A percentile compares a stretch with the other conserved stretches of the same genome.
Evolutionary conservation across 2,888 invertebrate species (phyloP).

Genomic region (Euplexia lucipara): DNA sequence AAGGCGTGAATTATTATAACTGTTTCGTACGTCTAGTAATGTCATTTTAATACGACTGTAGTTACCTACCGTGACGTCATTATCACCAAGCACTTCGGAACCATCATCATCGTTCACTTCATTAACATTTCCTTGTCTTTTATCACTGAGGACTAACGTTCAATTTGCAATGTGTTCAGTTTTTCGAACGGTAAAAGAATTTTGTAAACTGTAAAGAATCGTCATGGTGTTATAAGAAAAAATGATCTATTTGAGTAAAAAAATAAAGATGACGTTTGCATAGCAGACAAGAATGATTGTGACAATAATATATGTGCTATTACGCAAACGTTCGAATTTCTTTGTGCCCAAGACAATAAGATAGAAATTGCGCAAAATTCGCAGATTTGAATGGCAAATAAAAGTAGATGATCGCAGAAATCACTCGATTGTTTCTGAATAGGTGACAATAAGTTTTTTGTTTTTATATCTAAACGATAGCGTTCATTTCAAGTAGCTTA

Average conservation of each 20-base stretch:
- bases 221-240: constrained; percentile 70
- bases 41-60: constrained; percentile 87
- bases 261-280: constrained; percentile 74
- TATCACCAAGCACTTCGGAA: constrained; percentile 74
- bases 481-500: constrained; percentile 88
- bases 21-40: constrained; percentile 84
- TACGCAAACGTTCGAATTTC: constrained; percentile 14
- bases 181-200: constrained; percentile 16
- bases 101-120: constrained; percentile 38
- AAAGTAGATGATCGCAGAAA: constrained; percentile 76
- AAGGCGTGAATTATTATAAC: constrained; percentile 86
- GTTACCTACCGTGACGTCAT: constrained; percentile 87
- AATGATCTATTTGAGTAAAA: constrained; percentile 69
- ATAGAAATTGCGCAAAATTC: constrained; percentile 39
- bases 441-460: constrained; percentile 88
- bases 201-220: constrained; percentile 63
- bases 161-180: constrained; percentile 41
- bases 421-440: constrained; percentile 85
- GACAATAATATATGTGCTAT: constrained; percentile 47
- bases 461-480: constrained; percentile 75
- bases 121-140: constrained; percentile 23
- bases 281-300: constrained; percentile 45
- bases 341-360: constrained; percentile 53
- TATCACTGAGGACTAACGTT: constrained; percentile 59
- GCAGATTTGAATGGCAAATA: background rate